Percentiles rank a stretch among this genome's conserved stretches.
These are phyloP conservation scores for Vanacampus margaritifer DNA, from an alignment of 2,113 vertebrate genomes.

Conservation along the genomic window DNA sequence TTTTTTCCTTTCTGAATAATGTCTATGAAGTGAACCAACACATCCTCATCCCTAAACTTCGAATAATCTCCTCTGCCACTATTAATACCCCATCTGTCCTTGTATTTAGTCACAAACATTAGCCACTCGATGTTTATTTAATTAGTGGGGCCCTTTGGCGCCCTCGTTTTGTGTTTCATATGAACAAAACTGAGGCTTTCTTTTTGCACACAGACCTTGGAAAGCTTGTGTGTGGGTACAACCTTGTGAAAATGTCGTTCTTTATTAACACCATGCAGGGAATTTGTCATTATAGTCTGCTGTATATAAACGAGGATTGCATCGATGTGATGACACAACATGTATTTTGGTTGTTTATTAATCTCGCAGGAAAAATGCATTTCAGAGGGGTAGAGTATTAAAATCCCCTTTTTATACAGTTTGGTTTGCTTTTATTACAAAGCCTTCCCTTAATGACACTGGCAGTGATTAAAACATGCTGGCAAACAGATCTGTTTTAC, in stretches of 20 bases:
- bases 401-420: background rate
- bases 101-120: conserved; percentile 2
- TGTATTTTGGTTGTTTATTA: background rate
- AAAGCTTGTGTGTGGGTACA: background rate
- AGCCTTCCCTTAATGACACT: conserved; percentile 33
- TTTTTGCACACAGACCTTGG: background rate
- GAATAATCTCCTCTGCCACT: background rate
- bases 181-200: background rate
- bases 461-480: conserved; percentile 43
- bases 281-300: no score
- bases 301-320: background rate
- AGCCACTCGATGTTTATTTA: conserved; percentile 1
- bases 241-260: background rate
- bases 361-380: background rate
- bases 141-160: background rate
- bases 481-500: conserved; percentile 33
- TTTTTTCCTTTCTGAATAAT: background rate
- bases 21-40: background rate
- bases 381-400: background rate
- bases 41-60: background rate
- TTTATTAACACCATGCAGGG: background rate
- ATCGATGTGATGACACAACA: background rate
- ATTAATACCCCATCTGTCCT: background rate
- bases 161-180: background rate
- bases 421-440: background rate